Base-by-base conservation (phyloP, 35 echinoderm and acorn worm genomes). In the Strongylocentrotus purpuratus region DNA sequence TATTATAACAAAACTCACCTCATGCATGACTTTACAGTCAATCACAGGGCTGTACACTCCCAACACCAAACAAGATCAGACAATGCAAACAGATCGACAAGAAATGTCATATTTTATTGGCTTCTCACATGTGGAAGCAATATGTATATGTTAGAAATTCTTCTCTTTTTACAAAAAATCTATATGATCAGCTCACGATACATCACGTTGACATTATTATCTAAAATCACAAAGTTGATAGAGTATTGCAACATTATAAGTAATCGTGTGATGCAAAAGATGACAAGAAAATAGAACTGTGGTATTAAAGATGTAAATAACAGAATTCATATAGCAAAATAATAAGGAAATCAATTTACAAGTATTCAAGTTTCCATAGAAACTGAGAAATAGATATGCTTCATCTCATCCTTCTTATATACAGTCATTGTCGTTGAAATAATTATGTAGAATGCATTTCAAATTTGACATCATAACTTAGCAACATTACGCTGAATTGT, bases 41-140 rank as follows among this genome's bases (percentile, higher is more conserved):
- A 1, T 15, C 7, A 78, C 20, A 78, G 5, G 28, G 25, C 7
- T 28, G n/a, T 22, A 78, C 65, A 5, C 25, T 7, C 65, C 7
- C n/a, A 59, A 59, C 52, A 59, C n/a, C n/a, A n/a, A n/a, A n/a
- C n/a, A 28, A n/a, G 6, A 78, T n/a, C 20, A 78, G 65, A 78
- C 65, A 78, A 4, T 78, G 7, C 22, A 78, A 78, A 78, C 28
- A 78, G 4, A 5, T 78, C 5, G 65, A 78, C 65, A n/a, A 78
- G 65, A 78, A 78, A 78, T 78, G n/a, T 78, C 28, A 78, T 78
- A 78, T 78, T 78, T 78, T 78, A 78, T 78, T 78, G 8, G 65
- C 65, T 78, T n/a, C 65, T n/a, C 20, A 78, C 28, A 25, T 2
- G 65, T 28, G 65, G 65, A 78, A 78, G 65, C 65, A 78, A 78